phyloP scores from a whole-genome alignment of 23 tunicate genomes.

The Halocynthia roretzi region DNA sequence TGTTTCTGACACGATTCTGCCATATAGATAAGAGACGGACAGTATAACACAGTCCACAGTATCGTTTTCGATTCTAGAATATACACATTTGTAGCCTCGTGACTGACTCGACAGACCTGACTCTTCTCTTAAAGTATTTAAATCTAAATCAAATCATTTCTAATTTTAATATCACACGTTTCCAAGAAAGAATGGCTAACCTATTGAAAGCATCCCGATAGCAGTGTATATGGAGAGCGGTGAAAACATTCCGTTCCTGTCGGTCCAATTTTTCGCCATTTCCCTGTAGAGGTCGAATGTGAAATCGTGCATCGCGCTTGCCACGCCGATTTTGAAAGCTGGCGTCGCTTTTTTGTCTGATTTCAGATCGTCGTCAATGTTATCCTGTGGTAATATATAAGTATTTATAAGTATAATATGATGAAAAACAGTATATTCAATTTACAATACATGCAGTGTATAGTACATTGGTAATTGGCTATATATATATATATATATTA shows the following conservation, averaged over 20 bases:
- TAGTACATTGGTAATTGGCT: no score
- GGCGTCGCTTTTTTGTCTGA: not conserved
- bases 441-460: not conserved
- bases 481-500: no score
- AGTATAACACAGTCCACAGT: no score
- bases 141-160: no score
- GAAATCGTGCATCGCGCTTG: slow-evolving; percentile 38
- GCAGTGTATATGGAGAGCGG: slow-evolving; percentile 52
- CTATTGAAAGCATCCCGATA: slow-evolving; percentile 40
- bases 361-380: not conserved
- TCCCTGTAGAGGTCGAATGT: slow-evolving; percentile 32
- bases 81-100: no score
- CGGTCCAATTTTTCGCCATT: not conserved
- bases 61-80: no score
- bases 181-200: slow-evolving; percentile 5
- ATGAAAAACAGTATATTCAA: not conserved
- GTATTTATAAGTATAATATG: not conserved
- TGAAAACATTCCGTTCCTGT: slow-evolving; percentile 37
- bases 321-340: slow-evolving; percentile 20
- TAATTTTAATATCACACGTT: no score
- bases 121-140: no score
- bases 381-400: not conserved
- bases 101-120: no score
- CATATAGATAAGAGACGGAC: no score
- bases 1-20: no score